These are phyloP conservation scores for Mormyrops boulengeri DNA, from an alignment of 2,797 vertebrate genomes.

Conservation along the genomic window DNA sequence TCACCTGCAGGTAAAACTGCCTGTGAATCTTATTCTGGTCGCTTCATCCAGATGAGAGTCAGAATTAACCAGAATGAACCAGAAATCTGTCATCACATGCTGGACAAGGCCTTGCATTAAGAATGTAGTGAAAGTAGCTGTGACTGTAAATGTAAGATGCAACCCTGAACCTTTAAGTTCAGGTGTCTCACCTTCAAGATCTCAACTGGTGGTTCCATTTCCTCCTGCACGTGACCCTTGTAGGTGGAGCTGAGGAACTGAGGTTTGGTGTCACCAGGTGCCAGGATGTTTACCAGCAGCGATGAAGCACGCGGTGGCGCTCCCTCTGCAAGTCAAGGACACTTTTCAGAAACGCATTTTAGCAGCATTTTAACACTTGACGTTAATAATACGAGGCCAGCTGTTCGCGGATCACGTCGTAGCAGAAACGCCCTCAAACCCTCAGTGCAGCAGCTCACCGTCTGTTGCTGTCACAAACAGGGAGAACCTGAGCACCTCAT, in stretches of 20 bases:
- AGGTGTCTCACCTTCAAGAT: conserved; percentile 49
- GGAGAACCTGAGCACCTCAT: conserved; percentile 48
- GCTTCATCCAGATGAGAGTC: background rate
- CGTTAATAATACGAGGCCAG: background rate
- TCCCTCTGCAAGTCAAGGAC: conserved; percentile 49
- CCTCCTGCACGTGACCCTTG: conserved; percentile 52
- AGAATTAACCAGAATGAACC: background rate
- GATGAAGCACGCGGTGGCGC: conserved; percentile 47
- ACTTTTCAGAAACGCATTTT: background rate
- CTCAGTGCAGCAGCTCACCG: conserved; percentile 47
- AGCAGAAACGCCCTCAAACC: too few relatives aligned
- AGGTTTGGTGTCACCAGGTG: conserved; percentile 54
- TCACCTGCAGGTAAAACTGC: background rate
- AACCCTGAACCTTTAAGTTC: background rate
- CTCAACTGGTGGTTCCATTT: conserved; percentile 36
- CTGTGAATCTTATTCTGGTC: background rate
- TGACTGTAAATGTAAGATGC: background rate
- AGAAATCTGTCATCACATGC: background rate
- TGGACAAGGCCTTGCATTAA: background rate
- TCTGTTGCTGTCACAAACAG: conserved; percentile 64
- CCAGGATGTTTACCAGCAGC: conserved; percentile 50
- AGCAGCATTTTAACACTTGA: background rate
- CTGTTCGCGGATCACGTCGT: background rate
- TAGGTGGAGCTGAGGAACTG: conserved; percentile 54
- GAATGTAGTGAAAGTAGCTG: background rate